A percentile compares a stretch with the other conserved stretches of the same genome.
Conservation (phyloP, 1,140 invertebrate genomes). For the Calycopis cecrops region DNA sequence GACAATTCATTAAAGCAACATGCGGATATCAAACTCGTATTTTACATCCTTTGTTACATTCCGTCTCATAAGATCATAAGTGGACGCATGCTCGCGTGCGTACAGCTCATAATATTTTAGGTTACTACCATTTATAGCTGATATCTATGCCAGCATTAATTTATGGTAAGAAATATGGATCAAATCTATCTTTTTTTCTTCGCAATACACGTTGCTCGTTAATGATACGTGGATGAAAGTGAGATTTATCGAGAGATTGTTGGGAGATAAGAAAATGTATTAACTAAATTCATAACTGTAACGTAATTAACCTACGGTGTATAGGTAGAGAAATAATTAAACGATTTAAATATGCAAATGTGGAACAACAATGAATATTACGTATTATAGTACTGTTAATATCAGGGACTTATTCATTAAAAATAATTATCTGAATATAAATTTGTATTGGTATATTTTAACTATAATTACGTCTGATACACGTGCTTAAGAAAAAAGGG, state of each 20-base stretch:
- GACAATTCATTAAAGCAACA: too few species aligned
- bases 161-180: constrained; percentile 9
- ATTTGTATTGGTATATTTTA: too few species aligned
- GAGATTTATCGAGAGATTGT: constrained; percentile 2
- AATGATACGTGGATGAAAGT: constrained; percentile 11
- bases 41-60: not conserved
- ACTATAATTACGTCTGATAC: too few species aligned
- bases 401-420: too few species aligned
- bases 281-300: too few species aligned
- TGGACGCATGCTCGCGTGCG: constrained; percentile 1
- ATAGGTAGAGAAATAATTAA: too few species aligned
- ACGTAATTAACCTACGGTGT: too few species aligned
- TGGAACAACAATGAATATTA: too few species aligned
- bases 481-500: too few species aligned
- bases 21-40: not conserved
- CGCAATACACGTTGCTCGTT: constrained; percentile 2
- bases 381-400: too few species aligned
- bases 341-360: too few species aligned
- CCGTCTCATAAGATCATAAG: not conserved
- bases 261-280: not conserved
- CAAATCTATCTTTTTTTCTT: constrained; percentile 2
- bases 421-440: too few species aligned
- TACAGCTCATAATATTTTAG: constrained; percentile 4
- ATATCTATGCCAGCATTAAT: constrained; percentile 9
- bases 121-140: constrained; percentile 2